These are phyloP conservation scores for Phenacoccus solenopsis DNA, from an alignment of 1,140 invertebrate genomes.

Conservation along the genomic window DNA sequence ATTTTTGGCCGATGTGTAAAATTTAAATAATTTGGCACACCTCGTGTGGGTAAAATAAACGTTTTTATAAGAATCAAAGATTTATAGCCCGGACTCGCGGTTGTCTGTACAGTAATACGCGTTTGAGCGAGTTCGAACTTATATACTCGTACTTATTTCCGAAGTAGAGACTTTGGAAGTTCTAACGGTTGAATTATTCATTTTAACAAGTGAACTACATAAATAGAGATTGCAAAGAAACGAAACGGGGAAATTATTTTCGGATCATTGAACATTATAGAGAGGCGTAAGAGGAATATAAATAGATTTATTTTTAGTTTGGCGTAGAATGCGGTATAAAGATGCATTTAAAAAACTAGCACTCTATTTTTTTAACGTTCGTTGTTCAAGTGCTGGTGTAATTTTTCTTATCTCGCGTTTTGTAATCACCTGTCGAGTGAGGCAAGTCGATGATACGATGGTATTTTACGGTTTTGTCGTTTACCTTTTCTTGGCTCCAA, in stretches of 20 bases:
- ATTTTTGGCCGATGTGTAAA: not conserved
- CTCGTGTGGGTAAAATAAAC: not conserved
- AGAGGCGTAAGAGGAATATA: not conserved
- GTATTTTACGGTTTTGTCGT: too few species aligned
- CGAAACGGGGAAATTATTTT: not conserved
- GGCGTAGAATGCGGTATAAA: not conserved
- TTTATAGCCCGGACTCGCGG: too few species aligned
- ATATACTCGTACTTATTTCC: too few species aligned
- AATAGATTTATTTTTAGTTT: not conserved
- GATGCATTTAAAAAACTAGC: not conserved
- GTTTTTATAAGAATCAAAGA: not conserved
- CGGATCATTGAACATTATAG: not conserved
- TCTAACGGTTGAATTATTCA: not conserved
- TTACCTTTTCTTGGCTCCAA: too few species aligned
- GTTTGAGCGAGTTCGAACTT: too few species aligned
- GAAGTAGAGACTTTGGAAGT: too few species aligned
- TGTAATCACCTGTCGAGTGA: too few species aligned
- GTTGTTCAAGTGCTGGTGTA: too few species aligned
- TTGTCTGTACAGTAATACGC: too few species aligned
- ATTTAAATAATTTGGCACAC: not conserved
- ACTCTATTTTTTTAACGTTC: not conserved
- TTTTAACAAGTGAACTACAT: constrained; percentile 2
- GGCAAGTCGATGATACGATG: too few species aligned
- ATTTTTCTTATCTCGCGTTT: too few species aligned
- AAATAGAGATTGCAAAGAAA: not conserved